Conservation (phyloP, 2,888 invertebrate species). For the Anoplius nigerrimus region DNA sequence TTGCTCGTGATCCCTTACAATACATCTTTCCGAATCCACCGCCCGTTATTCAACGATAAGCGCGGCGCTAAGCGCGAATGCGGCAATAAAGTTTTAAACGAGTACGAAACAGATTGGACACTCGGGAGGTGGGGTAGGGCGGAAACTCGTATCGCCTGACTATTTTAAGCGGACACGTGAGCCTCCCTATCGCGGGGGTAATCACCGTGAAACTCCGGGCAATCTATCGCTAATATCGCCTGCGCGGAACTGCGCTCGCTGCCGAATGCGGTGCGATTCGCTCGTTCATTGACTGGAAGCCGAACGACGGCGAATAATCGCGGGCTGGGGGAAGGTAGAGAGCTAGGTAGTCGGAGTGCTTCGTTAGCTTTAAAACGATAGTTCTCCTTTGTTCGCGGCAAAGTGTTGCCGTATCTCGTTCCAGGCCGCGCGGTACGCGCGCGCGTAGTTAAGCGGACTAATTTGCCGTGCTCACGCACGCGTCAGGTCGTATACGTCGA, state of each 20-base stretch:
- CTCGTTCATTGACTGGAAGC: too few species aligned
- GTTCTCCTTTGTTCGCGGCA: too few species aligned
- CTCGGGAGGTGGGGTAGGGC: slow-evolving; percentile 24
- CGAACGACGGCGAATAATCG: too few species aligned
- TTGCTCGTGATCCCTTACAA: too few species aligned
- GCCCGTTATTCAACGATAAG: slow-evolving; percentile 18
- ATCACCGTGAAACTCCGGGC: slow-evolving; percentile 48
- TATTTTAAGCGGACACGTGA: slow-evolving; percentile 47
- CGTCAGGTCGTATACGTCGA: too few species aligned
- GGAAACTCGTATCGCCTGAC: slow-evolving; percentile 44
- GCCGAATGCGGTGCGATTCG: too few species aligned
- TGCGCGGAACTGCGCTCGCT: slow-evolving; percentile 21
- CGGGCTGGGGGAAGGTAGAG: too few species aligned
- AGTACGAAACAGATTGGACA: slow-evolving; percentile 45
- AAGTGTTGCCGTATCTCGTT: too few species aligned
- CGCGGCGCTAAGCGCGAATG: slow-evolving; percentile 18
- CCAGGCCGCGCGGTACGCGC: too few species aligned
- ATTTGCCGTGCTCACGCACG: not conserved
- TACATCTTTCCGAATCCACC: slow-evolving; percentile 11
- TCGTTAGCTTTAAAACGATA: too few species aligned
- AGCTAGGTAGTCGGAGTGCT: too few species aligned
- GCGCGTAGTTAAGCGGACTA: not conserved
- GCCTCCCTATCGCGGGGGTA: slow-evolving; percentile 36
- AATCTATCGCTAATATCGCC: slow-evolving; percentile 38
- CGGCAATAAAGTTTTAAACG: slow-evolving; percentile 46